phyloP scores from a whole-genome alignment of 2,888 invertebrate genomes.

The Euplagia quadripunctaria region DNA sequence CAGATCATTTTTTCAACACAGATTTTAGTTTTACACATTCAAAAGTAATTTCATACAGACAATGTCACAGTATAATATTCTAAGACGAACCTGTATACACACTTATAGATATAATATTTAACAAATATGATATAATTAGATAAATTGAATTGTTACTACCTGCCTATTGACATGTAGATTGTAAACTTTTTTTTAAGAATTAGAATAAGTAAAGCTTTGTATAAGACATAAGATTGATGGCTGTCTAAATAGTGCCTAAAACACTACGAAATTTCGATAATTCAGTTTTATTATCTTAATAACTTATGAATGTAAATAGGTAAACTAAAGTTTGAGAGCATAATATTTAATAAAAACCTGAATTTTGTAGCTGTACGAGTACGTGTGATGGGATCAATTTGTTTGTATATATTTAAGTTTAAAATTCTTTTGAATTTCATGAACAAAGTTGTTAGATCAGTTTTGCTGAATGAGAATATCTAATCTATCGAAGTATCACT shows the following conservation, averaged over 20 bases:
- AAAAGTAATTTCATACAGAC: conserved; percentile 10
- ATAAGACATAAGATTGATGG: conserved; percentile 87
- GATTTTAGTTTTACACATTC: conserved; percentile 12
- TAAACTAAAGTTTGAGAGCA: conserved; percentile 69
- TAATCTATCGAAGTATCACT: conserved; percentile 15
- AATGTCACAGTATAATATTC: conserved; percentile 33
- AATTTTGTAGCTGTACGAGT: conserved; percentile 73
- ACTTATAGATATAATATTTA: conserved; percentile 62
- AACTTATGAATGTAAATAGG: conserved; percentile 80
- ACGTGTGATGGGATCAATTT: conserved; percentile 83
- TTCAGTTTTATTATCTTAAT: conserved; percentile 82
- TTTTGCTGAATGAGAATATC: conserved; percentile 17
- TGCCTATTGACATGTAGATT: conserved; percentile 86
- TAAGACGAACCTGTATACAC: conserved; percentile 61
- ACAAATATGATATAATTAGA: conserved; percentile 55
- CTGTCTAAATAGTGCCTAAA: conserved; percentile 88
- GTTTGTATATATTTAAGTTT: conserved; percentile 67
- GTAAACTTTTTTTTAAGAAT: conserved; percentile 77
- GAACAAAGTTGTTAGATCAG: conserved; percentile 19
- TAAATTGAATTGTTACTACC: conserved; percentile 81
- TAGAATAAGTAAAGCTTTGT: conserved; percentile 82
- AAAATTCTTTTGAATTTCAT: conserved; percentile 33
- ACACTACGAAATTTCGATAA: conserved; percentile 87
- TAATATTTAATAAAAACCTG: conserved; percentile 71
- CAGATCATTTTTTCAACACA: neutral